phyloP scores from a whole-genome alignment of 1,140 invertebrate species.

The Pseudobourletiella spinata region DNA sequence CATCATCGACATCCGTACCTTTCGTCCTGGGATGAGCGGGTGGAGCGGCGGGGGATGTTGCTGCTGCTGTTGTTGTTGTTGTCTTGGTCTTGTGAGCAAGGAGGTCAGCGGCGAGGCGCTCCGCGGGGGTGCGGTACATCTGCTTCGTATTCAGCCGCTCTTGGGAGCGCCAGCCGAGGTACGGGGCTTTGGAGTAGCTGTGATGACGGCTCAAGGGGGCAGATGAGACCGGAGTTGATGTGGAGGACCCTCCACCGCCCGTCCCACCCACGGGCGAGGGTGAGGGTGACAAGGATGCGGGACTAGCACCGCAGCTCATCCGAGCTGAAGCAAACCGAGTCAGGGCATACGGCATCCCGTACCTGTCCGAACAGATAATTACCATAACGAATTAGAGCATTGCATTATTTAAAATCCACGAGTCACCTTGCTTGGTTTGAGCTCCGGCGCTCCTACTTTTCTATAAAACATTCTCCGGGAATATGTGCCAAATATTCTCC shows the following conservation, averaged over 20 bases:
- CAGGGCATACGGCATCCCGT: constrained; percentile 34
- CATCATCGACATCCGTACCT: too few relatives aligned
- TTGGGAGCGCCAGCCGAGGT: constrained; percentile 80
- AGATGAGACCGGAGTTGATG: constrained; percentile 48
- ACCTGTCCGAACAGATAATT: constrained; percentile 12
- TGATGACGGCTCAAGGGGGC: constrained; percentile 28
- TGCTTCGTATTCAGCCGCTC: constrained; percentile 55
- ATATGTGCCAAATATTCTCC: too few relatives aligned
- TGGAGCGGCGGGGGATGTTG: constrained; percentile 42
- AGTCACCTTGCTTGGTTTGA: too few relatives aligned
- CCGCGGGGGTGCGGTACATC: constrained; percentile 63
- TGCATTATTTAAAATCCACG: not conserved
- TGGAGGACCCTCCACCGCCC: constrained; percentile 51
- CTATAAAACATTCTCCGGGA: too few relatives aligned
- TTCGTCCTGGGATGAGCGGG: too few relatives aligned
- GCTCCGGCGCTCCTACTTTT: too few relatives aligned
- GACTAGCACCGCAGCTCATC: constrained; percentile 35
- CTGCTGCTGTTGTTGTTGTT: constrained; percentile 36
- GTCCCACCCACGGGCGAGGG: constrained; percentile 55
- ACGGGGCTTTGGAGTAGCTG: constrained; percentile 51
- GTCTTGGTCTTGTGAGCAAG: constrained; percentile 43
- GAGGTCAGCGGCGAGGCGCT: constrained; percentile 61
- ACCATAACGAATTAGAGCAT: not conserved
- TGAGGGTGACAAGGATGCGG: constrained; percentile 38
- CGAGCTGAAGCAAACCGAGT: constrained; percentile 31